A percentile compares a stretch with the other conserved stretches of the same genome.
Evolutionary conservation across 2,888 invertebrate genomes (phyloP).

Genomic region (Agrilus mali): DNA sequence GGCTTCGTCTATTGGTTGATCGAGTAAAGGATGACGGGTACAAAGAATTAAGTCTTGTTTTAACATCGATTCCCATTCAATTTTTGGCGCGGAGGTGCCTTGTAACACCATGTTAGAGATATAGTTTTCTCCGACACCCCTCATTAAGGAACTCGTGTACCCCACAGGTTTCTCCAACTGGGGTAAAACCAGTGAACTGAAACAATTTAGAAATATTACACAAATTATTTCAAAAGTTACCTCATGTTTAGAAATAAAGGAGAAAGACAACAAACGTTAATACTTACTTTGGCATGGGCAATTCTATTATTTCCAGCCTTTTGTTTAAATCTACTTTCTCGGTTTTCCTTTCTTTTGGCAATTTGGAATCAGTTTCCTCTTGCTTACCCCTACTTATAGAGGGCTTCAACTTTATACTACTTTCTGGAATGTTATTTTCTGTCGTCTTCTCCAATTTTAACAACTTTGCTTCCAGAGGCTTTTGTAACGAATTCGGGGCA

Average conservation of each 20-base stretch:
- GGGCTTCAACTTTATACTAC: no score
- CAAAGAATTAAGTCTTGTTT: constrained; percentile 40
- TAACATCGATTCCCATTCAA: constrained; percentile 44
- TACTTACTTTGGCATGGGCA: constrained; percentile 44
- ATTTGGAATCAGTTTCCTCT: constrained; percentile 10
- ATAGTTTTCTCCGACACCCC: constrained; percentile 52
- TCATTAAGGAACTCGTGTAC: constrained; percentile 47
- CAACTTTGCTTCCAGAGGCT: constrained; percentile 35
- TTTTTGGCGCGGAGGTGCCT: constrained; percentile 46
- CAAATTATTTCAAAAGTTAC: not conserved
- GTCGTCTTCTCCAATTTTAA: constrained; percentile 20
- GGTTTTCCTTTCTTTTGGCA: constrained; percentile 8
- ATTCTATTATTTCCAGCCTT: constrained; percentile 41
- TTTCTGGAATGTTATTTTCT: no score
- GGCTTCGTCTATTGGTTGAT: constrained; percentile 63
- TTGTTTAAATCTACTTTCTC: constrained; percentile 13
- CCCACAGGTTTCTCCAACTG: constrained; percentile 23
- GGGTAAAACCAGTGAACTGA: constrained; percentile 5
- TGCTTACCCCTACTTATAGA: constrained; percentile 2
- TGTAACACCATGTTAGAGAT: constrained; percentile 67
- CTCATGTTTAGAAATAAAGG: no score
- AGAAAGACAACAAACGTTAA: not conserved
- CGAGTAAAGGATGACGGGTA: constrained; percentile 42
- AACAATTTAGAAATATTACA: not conserved
- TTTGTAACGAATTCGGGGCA: constrained; percentile 31